Evolutionary conservation across 2,888 invertebrate genomes (phyloP), one percentile per base, ranked within the genome.

Genomic region (Bruchidius siliquastri): DNA sequence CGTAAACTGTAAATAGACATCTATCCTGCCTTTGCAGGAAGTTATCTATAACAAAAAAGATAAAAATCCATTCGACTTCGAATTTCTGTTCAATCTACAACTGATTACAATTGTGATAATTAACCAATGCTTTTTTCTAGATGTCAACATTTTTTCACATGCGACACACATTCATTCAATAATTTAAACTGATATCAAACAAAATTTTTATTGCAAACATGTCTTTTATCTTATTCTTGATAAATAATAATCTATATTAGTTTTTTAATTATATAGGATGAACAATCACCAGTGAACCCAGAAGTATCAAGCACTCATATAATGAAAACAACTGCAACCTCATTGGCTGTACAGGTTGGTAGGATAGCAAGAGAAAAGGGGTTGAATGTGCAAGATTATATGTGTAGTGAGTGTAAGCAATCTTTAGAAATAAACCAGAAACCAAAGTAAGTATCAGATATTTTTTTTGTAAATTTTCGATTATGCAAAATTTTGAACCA

Each of bases 311-410:
- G 71, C 74, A 69, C 72, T 30, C 72, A 74, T 22, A 73, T 76
- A 71, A 68, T 76, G 2, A 79, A 79, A 78, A 75, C 72, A 21
- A 81, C 80, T 71, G 76, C 79, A 68, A 78, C 73, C 75, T 88
- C 88, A 79, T 88, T 94, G 86, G 90, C 92, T 13, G 88, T 89
- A 69, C 91, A 92, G 79, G 83, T 94, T 32, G 92, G 92, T 21
- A 89, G 88, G 77, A 86, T 96, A 72, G 90, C 93, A 0, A 89
- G 89, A 71, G 97, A 98, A 85, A 91, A 91, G 76, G 97, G 97
- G 0, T 87, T 98, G 22, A 95, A 96, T 85, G 85, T 88, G 20
- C 97, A 98, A 85, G 94, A 96, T 82, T 98, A 96, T 86, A 90
- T 93, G 79, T 98, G 98, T 84, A 91, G 91, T 79, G 90, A 90